These are phyloP conservation scores for Penelope pileata DNA, from an alignment of 2,113 vertebrate species.

Conservation along the genomic window DNA sequence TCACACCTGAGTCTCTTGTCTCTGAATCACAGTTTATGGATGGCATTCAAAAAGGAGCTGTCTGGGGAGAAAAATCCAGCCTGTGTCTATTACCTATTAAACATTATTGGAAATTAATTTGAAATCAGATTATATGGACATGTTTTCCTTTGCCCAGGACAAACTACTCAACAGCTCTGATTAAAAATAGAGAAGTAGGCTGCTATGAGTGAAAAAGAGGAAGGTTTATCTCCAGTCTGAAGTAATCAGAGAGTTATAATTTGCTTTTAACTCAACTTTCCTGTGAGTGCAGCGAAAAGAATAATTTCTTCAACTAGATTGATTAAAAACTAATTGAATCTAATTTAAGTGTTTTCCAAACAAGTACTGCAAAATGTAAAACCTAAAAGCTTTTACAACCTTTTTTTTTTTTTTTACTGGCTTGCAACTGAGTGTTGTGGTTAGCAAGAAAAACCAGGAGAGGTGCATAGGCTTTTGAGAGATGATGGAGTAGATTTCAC, in stretches of 20 bases:
- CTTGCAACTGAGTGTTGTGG: not conserved
- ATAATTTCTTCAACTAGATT: slow-evolving; percentile 43
- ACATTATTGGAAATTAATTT: slow-evolving; percentile 13
- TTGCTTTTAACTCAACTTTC: slow-evolving; percentile 53
- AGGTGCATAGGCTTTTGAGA: no score
- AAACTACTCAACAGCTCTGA: slow-evolving; percentile 13
- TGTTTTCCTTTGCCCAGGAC: not conserved
- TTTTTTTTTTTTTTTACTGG: not conserved
- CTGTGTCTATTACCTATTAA: not conserved
- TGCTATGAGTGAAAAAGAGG: slow-evolving; percentile 33
- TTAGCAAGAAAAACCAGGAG: not conserved
- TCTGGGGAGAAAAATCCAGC: not conserved
- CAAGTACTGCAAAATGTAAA: slow-evolving; percentile 16
- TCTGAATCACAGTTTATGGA: not conserved
- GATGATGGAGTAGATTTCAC: no score
- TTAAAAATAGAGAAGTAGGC: slow-evolving; percentile 58
- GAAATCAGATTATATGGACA: not conserved
- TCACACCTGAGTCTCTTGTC: slow-evolving; percentile 10
- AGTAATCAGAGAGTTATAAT: slow-evolving; percentile 48
- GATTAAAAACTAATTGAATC: slow-evolving; percentile 48
- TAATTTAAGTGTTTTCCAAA: slow-evolving; percentile 57
- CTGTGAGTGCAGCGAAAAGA: slow-evolving; percentile 30
- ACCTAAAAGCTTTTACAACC: not conserved
- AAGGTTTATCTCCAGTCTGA: slow-evolving; percentile 24
- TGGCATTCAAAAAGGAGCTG: not conserved